Evolutionary conservation across 2,888 invertebrate genomes (phyloP), one percentile per base, ranked within the genome.

Genomic region (Encarsia formosa): DNA sequence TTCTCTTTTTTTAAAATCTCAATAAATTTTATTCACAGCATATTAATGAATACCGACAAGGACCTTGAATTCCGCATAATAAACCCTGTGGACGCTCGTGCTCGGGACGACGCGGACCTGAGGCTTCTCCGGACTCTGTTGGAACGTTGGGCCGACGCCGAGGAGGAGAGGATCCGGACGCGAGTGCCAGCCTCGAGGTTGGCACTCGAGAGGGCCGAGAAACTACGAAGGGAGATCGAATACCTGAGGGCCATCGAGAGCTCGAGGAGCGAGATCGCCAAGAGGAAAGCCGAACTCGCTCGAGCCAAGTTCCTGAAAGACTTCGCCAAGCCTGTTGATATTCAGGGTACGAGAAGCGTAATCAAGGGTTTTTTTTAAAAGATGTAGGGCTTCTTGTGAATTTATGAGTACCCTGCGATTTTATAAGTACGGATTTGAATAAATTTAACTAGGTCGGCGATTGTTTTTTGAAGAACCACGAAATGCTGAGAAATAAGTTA

Each of bases 181-280:
- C 18, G 29, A 5, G 18, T 37, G 19, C 8, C 4, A 16, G 31
- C 16, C 15, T 5, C 5, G 24, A 1, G 32, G 5, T 34, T 29
- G n/a, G 16, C 38, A 6, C 42, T 37, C 6, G 49, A 51, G 2
- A 54, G 55, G 47, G 41, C 34, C 31, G 31, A 35, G 38, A 50
- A 51, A 38, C 53, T 57, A 3, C 29, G 51, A 57, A 86, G 85
- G 67, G 88, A 89, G 76, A 83, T 88, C 18, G 80, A 84, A 66
- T 73, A 86, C 57, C 73, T 87, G 3, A 78, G 81, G 48, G 82
- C 84, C 20, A 86, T 90, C 56, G 88, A 89, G 68, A 78, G 77
- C 34, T 83, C 86, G 54, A 77, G 83, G 58, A 78, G 79, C 1
- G 77, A 84, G 63, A 79, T 86, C 2, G 79, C 75, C 60, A 77